Evolutionary conservation across 37 sponge, comb jelly and placozoan species (phyloP).

Genomic region (Diacarnus erythraeanus): DNA sequence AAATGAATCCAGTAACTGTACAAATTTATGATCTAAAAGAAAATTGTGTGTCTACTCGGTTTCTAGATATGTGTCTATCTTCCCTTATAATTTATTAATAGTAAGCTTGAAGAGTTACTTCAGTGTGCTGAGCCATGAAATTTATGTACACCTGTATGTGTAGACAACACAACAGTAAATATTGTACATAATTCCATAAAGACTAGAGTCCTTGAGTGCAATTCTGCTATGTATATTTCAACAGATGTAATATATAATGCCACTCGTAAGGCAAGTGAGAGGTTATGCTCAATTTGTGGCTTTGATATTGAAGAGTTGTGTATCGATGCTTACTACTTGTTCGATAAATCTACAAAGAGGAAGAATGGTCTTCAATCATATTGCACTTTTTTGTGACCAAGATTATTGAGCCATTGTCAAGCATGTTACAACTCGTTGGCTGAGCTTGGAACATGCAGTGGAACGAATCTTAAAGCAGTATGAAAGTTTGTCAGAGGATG

Average conservation of each 20-base stretch:
- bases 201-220: neutral
- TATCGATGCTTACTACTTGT: slow-evolving; percentile 44
- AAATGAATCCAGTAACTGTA: too few relatives aligned
- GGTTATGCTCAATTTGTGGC: neutral
- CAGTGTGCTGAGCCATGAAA: too few relatives aligned
- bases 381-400: slow-evolving; percentile 48
- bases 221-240: neutral
- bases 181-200: neutral
- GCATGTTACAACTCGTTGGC: slow-evolving; percentile 56
- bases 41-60: too few relatives aligned
- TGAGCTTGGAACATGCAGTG: slow-evolving; percentile 40
- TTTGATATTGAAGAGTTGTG: slow-evolving; percentile 45
- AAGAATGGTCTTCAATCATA: slow-evolving; percentile 41
- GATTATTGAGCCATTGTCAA: slow-evolving; percentile 54
- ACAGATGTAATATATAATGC: neutral
- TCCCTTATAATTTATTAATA: too few relatives aligned
- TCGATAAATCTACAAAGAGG: slow-evolving; percentile 60
- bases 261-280: neutral
- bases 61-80: too few relatives aligned
- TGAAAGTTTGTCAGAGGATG: slow-evolving; percentile 11
- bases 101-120: too few relatives aligned
- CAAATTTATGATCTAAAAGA: too few relatives aligned
- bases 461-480: slow-evolving; percentile 24
- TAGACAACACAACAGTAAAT: neutral
- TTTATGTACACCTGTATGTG: neutral